Base-by-base conservation (phyloP, 2,888 invertebrate species). In the Spodoptera picta region DNA sequence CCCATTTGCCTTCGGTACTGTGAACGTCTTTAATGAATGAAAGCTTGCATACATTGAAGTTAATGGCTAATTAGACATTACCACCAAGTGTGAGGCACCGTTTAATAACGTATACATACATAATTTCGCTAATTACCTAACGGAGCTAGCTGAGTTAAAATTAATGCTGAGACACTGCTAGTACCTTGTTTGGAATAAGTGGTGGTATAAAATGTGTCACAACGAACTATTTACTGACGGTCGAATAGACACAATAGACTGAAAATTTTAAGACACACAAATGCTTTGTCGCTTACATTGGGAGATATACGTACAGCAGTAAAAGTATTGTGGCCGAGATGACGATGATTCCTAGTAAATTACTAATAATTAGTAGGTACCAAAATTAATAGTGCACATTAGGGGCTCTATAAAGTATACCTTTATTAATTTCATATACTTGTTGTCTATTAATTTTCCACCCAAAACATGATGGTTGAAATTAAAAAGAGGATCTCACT, bases 131-230 rank as follows among this genome's bases (percentile, higher is more conserved):
- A 57, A 70, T 62, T 43, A 70, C 53, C 63, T 70, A 62, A 70
- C 70, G 75, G 63, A 19, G 19, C 31, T 23, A 44, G 27, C 53
- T 50, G 27, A 56, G 53, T 57, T 60, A 46, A 41, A 27, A 60
- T 75, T 61, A 61, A 74, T 70, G 75, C 70, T 57, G 9, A 14
- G 53, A 54, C 75, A 75, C 52, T 74, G 50, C 70, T 44, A 31
- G 46, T 36, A 36, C 24, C 52, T 31, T 45, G 53, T 50, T 46
- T 14, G 12, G 53, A 55, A 75, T 70, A 53, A 69, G 44, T 52
- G n/a, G 10, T 55, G 47, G 45, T 52, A 23, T 53, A 54, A 68
- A 69, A 60, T 68, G 45, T 69, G 53, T 69, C 46, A 69, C 70
- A 69, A 60, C 56, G 41, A 60, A 53, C 48, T 49, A 44, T 31